These are phyloP conservation scores for Stichopus horrens DNA, from an alignment of 53 echinoderm and acorn worm species.

Conservation along the genomic window DNA sequence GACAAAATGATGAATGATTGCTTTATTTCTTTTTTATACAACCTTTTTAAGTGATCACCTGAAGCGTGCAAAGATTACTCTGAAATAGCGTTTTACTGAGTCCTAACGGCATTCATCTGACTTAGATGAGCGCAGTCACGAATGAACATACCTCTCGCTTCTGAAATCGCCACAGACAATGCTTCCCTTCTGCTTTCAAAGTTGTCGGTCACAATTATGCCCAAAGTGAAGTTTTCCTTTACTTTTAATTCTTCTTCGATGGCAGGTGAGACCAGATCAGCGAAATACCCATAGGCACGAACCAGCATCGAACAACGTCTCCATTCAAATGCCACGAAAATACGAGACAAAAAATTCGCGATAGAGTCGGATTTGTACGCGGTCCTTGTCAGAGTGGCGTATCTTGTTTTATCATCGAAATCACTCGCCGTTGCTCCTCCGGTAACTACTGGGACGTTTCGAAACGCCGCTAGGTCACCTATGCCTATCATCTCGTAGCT, in stretches of 20 bases:
- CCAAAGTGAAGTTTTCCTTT: constrained; percentile 1
- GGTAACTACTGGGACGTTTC: constrained; percentile 61
- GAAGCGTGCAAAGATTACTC: too few species aligned
- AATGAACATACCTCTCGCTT: constrained; percentile 9
- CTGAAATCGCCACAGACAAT: background rate
- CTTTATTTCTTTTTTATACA: too few species aligned
- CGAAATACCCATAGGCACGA: background rate
- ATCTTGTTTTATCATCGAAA: constrained; percentile 46
- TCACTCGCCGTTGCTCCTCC: constrained; percentile 47
- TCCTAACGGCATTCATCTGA: too few species aligned
- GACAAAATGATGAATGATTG: too few species aligned
- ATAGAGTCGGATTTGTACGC: constrained; percentile 39
- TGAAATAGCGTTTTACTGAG: too few species aligned
- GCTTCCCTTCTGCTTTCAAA: background rate
- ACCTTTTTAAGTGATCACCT: too few species aligned
- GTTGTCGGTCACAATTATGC: background rate
- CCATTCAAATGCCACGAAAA: constrained; percentile 57
- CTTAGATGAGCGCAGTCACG: too few species aligned
- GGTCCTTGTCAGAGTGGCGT: constrained; percentile 59
- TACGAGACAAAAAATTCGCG: constrained; percentile 28
- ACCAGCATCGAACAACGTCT: background rate
- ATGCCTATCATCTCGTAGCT: constrained; percentile 40
- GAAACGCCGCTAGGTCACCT: constrained; percentile 55
- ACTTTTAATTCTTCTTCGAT: constrained; percentile 14
- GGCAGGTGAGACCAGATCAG: background rate